Conservation (phyloP, 2,113 vertebrate genomes). For the Rhea americana region DNA sequence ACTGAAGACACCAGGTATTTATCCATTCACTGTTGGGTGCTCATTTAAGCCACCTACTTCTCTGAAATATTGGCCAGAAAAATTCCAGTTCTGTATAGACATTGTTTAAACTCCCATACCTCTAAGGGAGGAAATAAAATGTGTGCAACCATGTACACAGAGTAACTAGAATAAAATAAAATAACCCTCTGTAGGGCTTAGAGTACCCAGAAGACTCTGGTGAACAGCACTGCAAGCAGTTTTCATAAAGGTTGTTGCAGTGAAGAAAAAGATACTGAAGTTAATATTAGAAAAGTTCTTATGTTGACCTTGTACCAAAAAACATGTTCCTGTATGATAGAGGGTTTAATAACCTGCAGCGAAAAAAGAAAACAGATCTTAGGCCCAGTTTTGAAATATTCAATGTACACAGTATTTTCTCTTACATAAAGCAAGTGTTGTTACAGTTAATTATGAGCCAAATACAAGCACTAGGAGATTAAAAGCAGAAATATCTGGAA, state of each 20-base stretch:
- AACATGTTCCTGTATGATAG: neutral
- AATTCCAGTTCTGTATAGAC: neutral
- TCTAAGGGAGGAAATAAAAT: neutral
- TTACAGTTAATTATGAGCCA: neutral
- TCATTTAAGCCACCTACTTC: neutral
- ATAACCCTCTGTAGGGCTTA: neutral
- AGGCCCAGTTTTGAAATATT: neutral
- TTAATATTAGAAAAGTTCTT: neutral
- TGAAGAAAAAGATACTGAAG: neutral
- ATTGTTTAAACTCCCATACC: neutral
- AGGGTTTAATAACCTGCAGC: neutral
- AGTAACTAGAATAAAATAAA: neutral
- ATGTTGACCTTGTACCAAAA: conserved; percentile 3
- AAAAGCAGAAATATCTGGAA: neutral
- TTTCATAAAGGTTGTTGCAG: neutral
- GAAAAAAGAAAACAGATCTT: neutral
- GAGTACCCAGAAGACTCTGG: neutral
- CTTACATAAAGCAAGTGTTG: neutral
- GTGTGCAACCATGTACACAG: neutral
- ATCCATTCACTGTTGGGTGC: neutral
- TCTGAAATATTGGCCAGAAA: neutral
- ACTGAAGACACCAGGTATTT: neutral
- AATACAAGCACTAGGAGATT: neutral
- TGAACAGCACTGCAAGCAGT: neutral
- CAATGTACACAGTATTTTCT: neutral